These are phyloP conservation scores for Choloepus didactylus DNA, from an alignment of 2,797 vertebrate species.

Conservation along the genomic window DNA sequence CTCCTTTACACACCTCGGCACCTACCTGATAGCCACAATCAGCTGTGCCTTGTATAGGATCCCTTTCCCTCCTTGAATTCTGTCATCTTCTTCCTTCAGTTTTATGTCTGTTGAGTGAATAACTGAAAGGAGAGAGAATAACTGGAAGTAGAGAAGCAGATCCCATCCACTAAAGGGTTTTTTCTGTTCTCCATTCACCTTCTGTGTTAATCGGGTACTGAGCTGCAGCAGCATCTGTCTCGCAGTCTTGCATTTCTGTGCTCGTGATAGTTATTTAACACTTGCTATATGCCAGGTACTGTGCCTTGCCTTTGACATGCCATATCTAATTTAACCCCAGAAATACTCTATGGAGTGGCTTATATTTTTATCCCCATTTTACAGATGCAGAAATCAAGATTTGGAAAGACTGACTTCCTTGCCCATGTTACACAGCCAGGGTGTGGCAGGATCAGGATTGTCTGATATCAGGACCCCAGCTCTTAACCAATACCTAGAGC, in stretches of 20 bases:
- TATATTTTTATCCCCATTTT: not conserved
- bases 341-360: not conserved
- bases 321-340: not conserved
- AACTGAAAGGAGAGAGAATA: not conserved
- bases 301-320: not conserved
- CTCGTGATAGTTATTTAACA: not conserved
- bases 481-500: not conserved
- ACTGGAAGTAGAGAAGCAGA: not conserved
- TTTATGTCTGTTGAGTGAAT: not conserved
- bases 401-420: not conserved
- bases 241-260: not conserved
- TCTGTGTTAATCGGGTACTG: not conserved
- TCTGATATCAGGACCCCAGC: not conserved
- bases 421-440: accelerated
- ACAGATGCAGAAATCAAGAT: not conserved
- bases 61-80: not conserved
- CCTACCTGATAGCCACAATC: too few relatives aligned
- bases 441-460: not conserved
- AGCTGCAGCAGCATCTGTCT: too few relatives aligned
- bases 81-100: not conserved
- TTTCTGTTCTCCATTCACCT: not conserved
- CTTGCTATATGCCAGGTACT: not conserved
- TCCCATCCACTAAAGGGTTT: not conserved
- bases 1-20: not conserved
- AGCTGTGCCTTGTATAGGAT: too few relatives aligned